phyloP scores from a whole-genome alignment of 2,888 invertebrate species.

The Epinotia nisella region DNA sequence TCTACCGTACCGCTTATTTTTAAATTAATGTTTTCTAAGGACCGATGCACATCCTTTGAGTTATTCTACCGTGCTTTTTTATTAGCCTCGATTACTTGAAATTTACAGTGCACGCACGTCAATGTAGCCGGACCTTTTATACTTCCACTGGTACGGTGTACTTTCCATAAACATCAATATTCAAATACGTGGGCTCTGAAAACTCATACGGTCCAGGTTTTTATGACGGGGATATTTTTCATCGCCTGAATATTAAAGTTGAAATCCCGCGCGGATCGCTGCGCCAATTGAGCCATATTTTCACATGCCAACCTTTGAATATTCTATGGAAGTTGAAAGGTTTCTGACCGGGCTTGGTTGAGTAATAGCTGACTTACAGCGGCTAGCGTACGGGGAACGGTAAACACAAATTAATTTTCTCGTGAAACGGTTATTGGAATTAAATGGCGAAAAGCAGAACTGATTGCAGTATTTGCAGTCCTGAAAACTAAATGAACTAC shows the following conservation, averaged over 20 bases:
- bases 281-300: slow-evolving; percentile 78
- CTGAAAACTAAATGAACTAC: too few relatives aligned
- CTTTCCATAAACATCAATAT: slow-evolving; percentile 80
- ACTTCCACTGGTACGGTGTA: slow-evolving; percentile 52
- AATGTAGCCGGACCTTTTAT: slow-evolving; percentile 55
- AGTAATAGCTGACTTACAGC: slow-evolving; percentile 44
- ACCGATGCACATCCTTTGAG: slow-evolving; percentile 26
- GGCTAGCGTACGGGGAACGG: background rate
- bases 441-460: background rate
- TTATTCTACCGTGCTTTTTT: slow-evolving; percentile 52
- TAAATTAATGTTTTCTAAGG: background rate
- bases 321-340: slow-evolving; percentile 76
- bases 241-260: slow-evolving; percentile 79
- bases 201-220: slow-evolving; percentile 77
- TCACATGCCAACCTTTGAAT: slow-evolving; percentile 75
- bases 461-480: background rate
- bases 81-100: slow-evolving; percentile 53
- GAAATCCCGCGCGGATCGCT: slow-evolving; percentile 71
- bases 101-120: slow-evolving; percentile 53
- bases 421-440: slow-evolving; percentile 5
- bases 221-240: slow-evolving; percentile 79
- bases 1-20: too few relatives aligned
- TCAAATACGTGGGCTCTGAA: slow-evolving; percentile 74
- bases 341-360: slow-evolving; percentile 64
- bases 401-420: slow-evolving; percentile 25